Conservation (phyloP, 2,888 invertebrate species). For the Netelia inedita region DNA sequence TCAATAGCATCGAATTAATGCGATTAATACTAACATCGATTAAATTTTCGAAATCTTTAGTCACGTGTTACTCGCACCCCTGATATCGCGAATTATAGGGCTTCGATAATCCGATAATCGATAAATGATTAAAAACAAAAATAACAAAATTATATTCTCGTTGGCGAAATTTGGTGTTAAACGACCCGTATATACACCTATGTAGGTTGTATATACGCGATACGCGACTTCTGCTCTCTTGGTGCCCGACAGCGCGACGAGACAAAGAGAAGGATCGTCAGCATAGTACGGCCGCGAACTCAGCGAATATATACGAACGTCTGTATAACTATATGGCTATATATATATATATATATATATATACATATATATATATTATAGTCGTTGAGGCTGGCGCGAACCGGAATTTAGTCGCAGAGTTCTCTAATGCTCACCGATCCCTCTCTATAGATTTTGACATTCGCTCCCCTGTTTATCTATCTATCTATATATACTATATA, state of each 20-base stretch:
- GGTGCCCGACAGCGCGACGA: slow-evolving; percentile 35
- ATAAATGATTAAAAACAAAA: too few relatives aligned
- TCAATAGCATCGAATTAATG: too few relatives aligned
- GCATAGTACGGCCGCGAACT: slow-evolving; percentile 46
- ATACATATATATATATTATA: neutral
- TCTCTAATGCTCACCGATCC: slow-evolving; percentile 7
- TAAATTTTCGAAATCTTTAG: too few relatives aligned
- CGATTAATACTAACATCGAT: too few relatives aligned
- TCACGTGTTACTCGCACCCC: too few relatives aligned
- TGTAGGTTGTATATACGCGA: slow-evolving; percentile 11
- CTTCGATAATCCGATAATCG: too few relatives aligned
- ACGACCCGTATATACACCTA: neutral
- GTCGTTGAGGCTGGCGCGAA: slow-evolving; percentile 9
- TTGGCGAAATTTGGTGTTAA: neutral
- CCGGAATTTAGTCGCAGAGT: slow-evolving; percentile 49
- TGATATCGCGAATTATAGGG: too few relatives aligned
- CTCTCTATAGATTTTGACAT: slow-evolving; percentile 36
- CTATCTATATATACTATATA: slow-evolving; percentile 14
- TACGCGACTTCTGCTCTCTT: slow-evolving; percentile 37
- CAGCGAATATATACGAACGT: neutral
- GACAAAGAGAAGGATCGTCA: slow-evolving; percentile 63
- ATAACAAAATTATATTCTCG: neutral
- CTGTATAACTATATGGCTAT: neutral
- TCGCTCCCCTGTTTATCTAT: slow-evolving; percentile 28
- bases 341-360: neutral